These are phyloP conservation scores for Agrochola lychnidis DNA, from an alignment of 2,888 invertebrate genomes.

Conservation along the genomic window DNA sequence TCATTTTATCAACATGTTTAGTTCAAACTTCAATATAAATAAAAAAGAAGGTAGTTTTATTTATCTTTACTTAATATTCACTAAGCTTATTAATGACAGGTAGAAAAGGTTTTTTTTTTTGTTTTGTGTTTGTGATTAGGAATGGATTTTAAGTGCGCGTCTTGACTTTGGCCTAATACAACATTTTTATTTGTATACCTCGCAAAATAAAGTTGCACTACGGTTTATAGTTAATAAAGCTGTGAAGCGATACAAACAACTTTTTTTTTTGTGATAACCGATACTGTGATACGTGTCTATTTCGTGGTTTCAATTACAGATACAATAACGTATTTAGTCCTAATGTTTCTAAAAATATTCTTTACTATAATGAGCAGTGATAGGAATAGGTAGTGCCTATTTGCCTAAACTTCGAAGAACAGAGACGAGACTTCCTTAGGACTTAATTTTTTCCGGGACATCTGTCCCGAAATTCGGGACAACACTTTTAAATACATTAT, in stretches of 20 bases:
- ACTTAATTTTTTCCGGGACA: no score
- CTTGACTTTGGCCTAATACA: slow-evolving; percentile 16
- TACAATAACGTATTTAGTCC: neutral
- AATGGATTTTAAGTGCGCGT: slow-evolving; percentile 38
- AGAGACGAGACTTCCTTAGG: no score
- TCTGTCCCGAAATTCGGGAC: no score
- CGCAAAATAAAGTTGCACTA: slow-evolving; percentile 59
- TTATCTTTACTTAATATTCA: slow-evolving; percentile 23
- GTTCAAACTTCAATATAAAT: slow-evolving; percentile 58
- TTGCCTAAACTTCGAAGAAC: no score
- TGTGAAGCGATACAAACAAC: slow-evolving; percentile 1
- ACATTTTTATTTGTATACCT: slow-evolving; percentile 29
- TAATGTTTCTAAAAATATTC: neutral
- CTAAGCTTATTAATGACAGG: slow-evolving; percentile 30
- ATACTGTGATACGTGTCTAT: neutral
- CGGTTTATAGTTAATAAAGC: neutral
- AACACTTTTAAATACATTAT: no score
- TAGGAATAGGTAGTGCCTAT: no score
- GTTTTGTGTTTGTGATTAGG: slow-evolving; percentile 42
- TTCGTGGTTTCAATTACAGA: neutral
- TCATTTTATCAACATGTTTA: slow-evolving; percentile 73
- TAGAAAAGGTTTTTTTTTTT: slow-evolving; percentile 10
- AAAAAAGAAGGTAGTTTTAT: slow-evolving; percentile 43
- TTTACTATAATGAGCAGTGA: neutral
- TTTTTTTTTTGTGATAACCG: neutral